These are phyloP conservation scores for Lethenteron reissneri DNA, from an alignment of 2,113 vertebrate genomes.

Conservation along the genomic window DNA sequence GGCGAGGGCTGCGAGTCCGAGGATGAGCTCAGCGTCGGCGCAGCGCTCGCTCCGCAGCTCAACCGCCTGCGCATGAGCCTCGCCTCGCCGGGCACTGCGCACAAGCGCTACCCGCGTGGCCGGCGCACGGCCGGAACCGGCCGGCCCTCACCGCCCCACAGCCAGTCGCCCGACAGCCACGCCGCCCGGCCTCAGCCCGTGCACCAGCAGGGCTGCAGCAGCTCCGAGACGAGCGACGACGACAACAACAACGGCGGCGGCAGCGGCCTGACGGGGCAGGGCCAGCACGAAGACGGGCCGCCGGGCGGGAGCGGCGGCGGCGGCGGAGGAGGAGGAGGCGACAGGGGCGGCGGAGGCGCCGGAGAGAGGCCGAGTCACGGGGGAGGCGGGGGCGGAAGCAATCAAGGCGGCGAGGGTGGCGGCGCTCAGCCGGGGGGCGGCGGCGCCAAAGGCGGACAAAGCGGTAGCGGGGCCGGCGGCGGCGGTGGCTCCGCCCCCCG, in stretches of 20 bases:
- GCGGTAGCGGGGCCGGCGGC: constrained; percentile 29
- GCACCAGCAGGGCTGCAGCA: constrained; percentile 41
- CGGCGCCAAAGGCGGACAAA: constrained; percentile 29
- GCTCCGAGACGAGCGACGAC: constrained; percentile 84
- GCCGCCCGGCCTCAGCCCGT: no score
- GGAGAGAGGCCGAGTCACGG: constrained; percentile 33
- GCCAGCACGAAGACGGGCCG: constrained; percentile 69
- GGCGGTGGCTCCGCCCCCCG: constrained; percentile 19
- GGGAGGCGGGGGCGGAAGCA: constrained; percentile 25
- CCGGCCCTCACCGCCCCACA: neutral
- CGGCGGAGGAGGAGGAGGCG: constrained; percentile 35
- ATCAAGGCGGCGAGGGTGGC: neutral
- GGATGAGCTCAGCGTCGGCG: constrained; percentile 74
- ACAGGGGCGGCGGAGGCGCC: constrained; percentile 34
- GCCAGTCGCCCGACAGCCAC: no score
- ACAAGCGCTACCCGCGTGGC: constrained; percentile 64
- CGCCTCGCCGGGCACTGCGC: constrained; percentile 53
- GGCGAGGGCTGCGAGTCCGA: constrained; percentile 40
- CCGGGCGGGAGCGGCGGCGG: constrained; percentile 42
- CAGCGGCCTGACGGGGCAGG: constrained; percentile 57
- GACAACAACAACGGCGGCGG: constrained; percentile 73
- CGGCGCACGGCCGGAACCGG: constrained; percentile 66
- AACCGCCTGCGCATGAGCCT: constrained; percentile 79
- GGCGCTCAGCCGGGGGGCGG: neutral
- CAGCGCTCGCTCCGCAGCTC: constrained; percentile 74